Conservation (phyloP, 2,113 vertebrate species). For the Gadus chalcogrammus region DNA sequence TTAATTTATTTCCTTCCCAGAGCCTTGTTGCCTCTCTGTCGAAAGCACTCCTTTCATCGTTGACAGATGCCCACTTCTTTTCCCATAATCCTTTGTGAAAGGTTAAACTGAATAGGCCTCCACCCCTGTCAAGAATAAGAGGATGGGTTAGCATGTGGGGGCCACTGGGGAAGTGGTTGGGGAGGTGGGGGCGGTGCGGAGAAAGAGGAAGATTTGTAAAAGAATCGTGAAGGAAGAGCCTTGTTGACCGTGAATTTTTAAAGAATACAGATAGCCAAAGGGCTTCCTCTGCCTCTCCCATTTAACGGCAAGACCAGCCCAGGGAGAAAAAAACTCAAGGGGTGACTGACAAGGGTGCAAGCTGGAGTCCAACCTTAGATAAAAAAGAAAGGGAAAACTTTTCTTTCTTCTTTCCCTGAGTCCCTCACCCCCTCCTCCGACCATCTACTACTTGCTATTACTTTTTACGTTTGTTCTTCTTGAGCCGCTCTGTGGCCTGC, state of each 20-base stretch:
- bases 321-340: neutral
- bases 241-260: slow-evolving; percentile 42
- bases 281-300: slow-evolving; percentile 24
- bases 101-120: slow-evolving; percentile 27
- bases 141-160: neutral
- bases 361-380: slow-evolving; percentile 22
- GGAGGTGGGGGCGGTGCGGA: neutral
- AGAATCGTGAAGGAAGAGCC: slow-evolving; percentile 16
- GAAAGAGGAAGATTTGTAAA: slow-evolving; percentile 20
- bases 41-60: slow-evolving; percentile 25
- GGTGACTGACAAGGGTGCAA: slow-evolving; percentile 36
- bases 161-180: slow-evolving; percentile 1
- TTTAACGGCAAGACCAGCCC: too few species aligned
- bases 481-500: slow-evolving; percentile 26
- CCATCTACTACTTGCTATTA: neutral
- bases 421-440: neutral
- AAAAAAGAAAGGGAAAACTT: neutral
- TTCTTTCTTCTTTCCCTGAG: slow-evolving; percentile 12
- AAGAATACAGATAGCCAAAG: slow-evolving; percentile 43
- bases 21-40: slow-evolving; percentile 26
- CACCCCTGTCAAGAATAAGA: slow-evolving; percentile 17
- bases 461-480: neutral
- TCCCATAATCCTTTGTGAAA: slow-evolving; percentile 30
- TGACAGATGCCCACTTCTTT: slow-evolving; percentile 13
- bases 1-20: neutral